Evolutionary conservation across 2,113 vertebrate genomes (phyloP).

Genomic region (Ictidomys tridecemlineatus): DNA sequence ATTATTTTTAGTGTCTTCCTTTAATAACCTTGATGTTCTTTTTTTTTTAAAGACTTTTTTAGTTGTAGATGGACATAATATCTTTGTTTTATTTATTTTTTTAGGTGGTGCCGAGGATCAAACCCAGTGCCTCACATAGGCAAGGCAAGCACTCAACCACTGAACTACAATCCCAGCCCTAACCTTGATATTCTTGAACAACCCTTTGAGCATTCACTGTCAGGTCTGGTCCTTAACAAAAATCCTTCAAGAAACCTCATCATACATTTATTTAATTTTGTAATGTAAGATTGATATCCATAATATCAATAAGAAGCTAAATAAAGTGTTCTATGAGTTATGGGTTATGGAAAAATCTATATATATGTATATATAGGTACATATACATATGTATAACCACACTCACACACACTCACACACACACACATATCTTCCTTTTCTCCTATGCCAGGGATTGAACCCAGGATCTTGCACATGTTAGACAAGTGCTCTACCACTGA

Average conservation of each 20-base stretch:
- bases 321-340: background rate
- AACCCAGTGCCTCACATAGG: too few relatives aligned
- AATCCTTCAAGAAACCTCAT: background rate
- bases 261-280: background rate
- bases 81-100: too few relatives aligned
- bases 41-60: too few relatives aligned
- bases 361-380: background rate
- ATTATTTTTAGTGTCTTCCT: conserved; percentile 22
- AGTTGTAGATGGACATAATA: too few relatives aligned
- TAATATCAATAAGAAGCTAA: background rate
- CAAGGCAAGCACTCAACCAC: too few relatives aligned
- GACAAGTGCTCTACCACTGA: background rate
- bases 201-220: background rate
- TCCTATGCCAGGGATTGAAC: background rate
- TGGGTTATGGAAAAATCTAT: background rate
- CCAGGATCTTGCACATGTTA: background rate
- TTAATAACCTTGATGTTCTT: background rate
- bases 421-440: too few relatives aligned
- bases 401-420: background rate
- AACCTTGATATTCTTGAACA: conserved; percentile 11
- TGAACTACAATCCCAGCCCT: too few relatives aligned
- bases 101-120: too few relatives aligned
- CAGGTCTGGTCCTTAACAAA: background rate
- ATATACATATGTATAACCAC: background rate
- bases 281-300: background rate